These are phyloP conservation scores for Coranthus polyacanthus DNA, from an alignment of 2,797 vertebrate genomes.

Conservation along the genomic window DNA sequence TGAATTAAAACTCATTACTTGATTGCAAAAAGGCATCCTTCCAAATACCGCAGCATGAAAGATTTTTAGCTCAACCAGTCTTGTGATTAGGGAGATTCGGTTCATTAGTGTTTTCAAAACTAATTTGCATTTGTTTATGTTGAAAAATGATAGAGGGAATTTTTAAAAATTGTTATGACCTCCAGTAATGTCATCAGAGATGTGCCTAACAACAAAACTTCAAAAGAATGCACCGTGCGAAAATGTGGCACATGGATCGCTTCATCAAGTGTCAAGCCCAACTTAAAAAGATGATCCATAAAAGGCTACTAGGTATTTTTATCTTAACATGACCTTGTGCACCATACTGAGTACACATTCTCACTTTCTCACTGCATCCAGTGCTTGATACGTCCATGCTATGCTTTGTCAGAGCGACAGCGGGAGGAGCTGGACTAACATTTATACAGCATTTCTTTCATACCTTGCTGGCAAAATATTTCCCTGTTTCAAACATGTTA, in stretches of 20 bases:
- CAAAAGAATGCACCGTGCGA: conserved; percentile 24
- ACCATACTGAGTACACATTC: conserved; percentile 77
- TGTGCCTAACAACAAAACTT: not conserved
- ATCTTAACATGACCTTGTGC: conserved; percentile 83
- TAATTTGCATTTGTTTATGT: not conserved
- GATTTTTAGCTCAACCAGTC: conserved; percentile 17
- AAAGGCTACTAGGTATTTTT: conserved; percentile 87
- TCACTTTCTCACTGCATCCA: conserved; percentile 77
- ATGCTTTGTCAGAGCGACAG: conserved; percentile 30
- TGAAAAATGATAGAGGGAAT: not conserved
- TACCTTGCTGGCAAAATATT: not conserved
- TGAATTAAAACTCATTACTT: conserved; percentile 6
- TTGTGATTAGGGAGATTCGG: not conserved
- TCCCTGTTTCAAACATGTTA: too few relatives aligned
- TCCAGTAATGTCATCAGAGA: not conserved
- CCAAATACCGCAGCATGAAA: not conserved
- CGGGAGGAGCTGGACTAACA: conserved; percentile 4
- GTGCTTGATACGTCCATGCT: conserved; percentile 51
- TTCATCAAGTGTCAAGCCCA: conserved; percentile 62
- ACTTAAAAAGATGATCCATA: conserved; percentile 81
- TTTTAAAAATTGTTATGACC: not conserved
- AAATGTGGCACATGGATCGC: conserved; percentile 49
- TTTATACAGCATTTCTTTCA: not conserved
- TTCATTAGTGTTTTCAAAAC: not conserved
- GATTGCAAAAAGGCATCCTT: conserved; percentile 20